Evolutionary conservation across 2,797 vertebrate genomes (phyloP).

Genomic region (Setipinna tenuifilis): DNA sequence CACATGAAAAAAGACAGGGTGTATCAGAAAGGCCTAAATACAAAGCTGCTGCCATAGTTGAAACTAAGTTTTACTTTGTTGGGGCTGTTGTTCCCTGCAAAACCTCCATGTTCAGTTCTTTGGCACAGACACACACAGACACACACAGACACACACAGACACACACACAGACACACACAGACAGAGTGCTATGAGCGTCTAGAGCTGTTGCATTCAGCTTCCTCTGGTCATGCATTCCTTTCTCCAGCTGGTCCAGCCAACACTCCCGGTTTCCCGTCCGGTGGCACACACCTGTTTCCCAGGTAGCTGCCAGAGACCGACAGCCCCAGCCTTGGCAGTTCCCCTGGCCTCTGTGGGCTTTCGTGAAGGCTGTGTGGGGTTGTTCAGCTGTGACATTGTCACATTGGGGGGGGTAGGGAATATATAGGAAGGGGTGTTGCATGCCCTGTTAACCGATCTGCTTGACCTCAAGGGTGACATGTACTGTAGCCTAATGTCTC

Average conservation of each 20-base stretch:
- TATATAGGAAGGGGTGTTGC: not conserved
- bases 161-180: not conserved
- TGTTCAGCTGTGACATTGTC: constrained; percentile 11
- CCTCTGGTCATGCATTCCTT: not conserved
- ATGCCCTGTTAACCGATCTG: not conserved
- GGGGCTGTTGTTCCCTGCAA: not conserved
- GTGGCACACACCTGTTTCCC: constrained; percentile 42
- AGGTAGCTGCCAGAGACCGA: constrained; percentile 32
- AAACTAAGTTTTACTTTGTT: too few species aligned
- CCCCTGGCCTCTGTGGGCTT: not conserved
- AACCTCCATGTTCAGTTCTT: not conserved
- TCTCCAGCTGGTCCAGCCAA: constrained; percentile 13
- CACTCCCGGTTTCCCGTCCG: not conserved
- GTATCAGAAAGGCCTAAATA: not conserved
- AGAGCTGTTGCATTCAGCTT: too few species aligned
- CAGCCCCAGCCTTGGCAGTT: not conserved
- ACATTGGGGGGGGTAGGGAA: not conserved
- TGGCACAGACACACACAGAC: not conserved
- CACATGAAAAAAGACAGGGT: not conserved
- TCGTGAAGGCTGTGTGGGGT: not conserved
- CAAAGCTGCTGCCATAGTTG: not conserved
- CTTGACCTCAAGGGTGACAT: not conserved
- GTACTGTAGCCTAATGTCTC: not conserved
- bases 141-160: not conserved
- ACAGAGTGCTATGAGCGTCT: too few species aligned